Percentiles rank a stretch among this genome's conserved stretches.
phyloP scores from a whole-genome alignment of 2,888 invertebrate species.

The Lithophane ornitopus region DNA sequence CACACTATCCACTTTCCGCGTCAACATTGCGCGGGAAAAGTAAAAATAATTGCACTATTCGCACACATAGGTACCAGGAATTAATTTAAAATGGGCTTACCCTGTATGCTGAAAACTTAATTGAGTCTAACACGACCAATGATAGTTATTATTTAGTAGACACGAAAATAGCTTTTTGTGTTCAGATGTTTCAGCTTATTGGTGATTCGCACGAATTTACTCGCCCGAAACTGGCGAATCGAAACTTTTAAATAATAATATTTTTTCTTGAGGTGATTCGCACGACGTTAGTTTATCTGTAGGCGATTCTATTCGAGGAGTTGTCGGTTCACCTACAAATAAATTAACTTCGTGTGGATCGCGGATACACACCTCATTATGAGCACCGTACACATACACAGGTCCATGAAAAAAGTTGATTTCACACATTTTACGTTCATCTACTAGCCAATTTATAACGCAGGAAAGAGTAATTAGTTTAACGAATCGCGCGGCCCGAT shows the following conservation, averaged over 20 bases:
- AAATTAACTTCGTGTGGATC: no score
- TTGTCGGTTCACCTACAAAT: no score
- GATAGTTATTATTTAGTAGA: no score
- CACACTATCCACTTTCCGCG: conserved; percentile 47
- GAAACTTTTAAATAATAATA: no score
- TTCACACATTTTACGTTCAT: conserved; percentile 1
- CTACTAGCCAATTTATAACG: conserved; percentile 24
- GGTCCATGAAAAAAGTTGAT: neutral
- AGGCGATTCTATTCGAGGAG: no score
- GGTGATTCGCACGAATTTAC: no score
- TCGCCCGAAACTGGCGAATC: no score
- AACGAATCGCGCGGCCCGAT: conserved; percentile 17
- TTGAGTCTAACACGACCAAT: neutral
- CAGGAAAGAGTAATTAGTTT: conserved; percentile 42
- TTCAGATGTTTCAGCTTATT: neutral
- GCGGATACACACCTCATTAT: no score
- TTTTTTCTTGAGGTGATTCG: no score
- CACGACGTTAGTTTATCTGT: no score
- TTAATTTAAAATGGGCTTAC: neutral
- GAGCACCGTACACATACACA: no score
- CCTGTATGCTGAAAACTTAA: neutral
- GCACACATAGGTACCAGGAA: neutral
- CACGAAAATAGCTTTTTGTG: neutral
- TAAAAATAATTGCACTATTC: conserved; percentile 45
- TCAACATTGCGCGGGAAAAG: conserved; percentile 29